phyloP scores from a whole-genome alignment of 2,113 vertebrate genomes.

The Anhinga rufa region DNA sequence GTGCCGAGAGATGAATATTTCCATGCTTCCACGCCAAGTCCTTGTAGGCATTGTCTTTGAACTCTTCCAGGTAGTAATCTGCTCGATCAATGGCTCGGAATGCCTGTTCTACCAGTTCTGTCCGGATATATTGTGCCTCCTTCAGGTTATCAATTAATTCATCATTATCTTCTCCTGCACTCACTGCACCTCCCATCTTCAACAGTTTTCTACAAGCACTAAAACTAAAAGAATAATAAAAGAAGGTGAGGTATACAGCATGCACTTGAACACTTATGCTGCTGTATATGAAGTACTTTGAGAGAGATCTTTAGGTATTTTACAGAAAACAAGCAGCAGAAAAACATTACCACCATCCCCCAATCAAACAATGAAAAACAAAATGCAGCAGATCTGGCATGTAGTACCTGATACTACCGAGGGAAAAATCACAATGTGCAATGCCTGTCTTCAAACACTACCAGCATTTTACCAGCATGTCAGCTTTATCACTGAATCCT shows the following conservation, averaged over 20 bases:
- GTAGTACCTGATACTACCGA: not conserved
- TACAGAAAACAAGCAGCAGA: not conserved
- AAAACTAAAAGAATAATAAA: not conserved
- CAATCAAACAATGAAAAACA: not conserved
- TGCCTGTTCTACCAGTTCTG: slow-evolving; percentile 90
- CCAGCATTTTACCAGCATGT: not conserved
- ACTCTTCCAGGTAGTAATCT: slow-evolving; percentile 97
- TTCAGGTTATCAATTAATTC: slow-evolving; percentile 96
- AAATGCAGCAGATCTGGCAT: not conserved
- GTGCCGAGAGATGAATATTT: slow-evolving; percentile 96
- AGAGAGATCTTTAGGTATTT: not conserved
- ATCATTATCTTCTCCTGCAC: slow-evolving; percentile 95
- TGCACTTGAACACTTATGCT: not conserved
- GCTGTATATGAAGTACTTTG: not conserved
- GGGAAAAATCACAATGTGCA: not conserved
- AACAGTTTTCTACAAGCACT: not conserved
- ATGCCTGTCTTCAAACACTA: not conserved
- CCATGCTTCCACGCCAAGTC: slow-evolving; percentile 97
- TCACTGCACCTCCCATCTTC: slow-evolving; percentile 95
- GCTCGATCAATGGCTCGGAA: slow-evolving; percentile 93
- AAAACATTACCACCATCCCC: not conserved
- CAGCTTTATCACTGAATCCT: slow-evolving; percentile 15
- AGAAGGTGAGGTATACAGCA: not conserved
- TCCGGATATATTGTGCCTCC: slow-evolving; percentile 94
- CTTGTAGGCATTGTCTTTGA: slow-evolving; percentile 95